Evolutionary conservation across 2,797 vertebrate genomes (phyloP).

Genomic region (Petrocephalus sullivani): DNA sequence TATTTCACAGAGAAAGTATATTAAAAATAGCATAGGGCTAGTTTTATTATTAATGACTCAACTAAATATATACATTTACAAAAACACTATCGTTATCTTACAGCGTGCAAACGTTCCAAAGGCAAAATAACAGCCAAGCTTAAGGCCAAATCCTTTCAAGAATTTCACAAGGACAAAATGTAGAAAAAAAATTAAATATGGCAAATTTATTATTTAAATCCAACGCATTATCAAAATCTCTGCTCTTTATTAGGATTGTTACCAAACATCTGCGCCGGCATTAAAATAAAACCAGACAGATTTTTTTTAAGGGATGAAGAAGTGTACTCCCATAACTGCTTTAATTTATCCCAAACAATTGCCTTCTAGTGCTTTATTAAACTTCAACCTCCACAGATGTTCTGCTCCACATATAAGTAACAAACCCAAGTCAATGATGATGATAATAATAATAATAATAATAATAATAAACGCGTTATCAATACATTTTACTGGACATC

Average conservation of each 20-base stretch:
- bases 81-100: background rate
- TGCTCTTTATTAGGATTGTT: background rate
- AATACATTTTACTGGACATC: slow-evolving; percentile 39
- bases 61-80: background rate
- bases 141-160: background rate
- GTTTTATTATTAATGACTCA: background rate
- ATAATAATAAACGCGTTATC: background rate
- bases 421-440: background rate
- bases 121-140: background rate
- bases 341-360: background rate
- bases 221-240: background rate
- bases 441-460: background rate
- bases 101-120: background rate
- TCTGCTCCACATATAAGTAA: background rate
- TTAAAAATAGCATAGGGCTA: background rate
- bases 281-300: background rate
- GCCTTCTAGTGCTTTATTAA: background rate
- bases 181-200: background rate
- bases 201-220: slow-evolving; percentile 5
- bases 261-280: background rate
- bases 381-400: background rate
- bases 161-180: background rate
- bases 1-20: background rate
- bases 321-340: background rate
- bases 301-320: background rate